Evolutionary conservation across 2,888 invertebrate species (phyloP), one percentile per base, ranked within the genome.

Genomic region (Malthinus flaveolus): DNA sequence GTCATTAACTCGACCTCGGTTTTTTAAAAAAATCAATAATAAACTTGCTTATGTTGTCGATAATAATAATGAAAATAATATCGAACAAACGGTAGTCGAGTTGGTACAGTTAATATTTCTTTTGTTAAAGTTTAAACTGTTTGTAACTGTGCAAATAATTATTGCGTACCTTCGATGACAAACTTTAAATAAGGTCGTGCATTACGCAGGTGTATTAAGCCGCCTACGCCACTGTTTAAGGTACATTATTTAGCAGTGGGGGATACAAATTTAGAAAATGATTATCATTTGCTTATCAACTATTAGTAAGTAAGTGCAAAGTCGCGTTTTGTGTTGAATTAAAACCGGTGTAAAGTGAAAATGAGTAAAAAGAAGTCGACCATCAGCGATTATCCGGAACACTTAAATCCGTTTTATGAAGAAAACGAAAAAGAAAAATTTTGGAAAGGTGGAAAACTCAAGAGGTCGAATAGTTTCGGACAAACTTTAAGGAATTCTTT

Each of bases 381-480:
- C 58, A 58, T 63, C 34, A 56, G 87, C 74, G 85, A 89, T 75
- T 90, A 90, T 76, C 90, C 90, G 44, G 89, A 89, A 72, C 88
- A 89, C 75, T 80, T 90, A 63, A 90, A 90, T 78, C 90, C 90
- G 13, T 90, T 90, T 75, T 84, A 84, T 64, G 89, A 89, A 68
- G 87, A 60, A 7, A 46, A 56, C 12, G 54, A 59, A 33, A 61
- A 61, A 47, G 12, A 23, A n/a, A 35, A 39, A 23, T 61, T 61
- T 47, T 56, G 53, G 61, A 59, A 51, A 42, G 32, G 37, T 44
- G 56, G 56, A 7, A 56, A 53, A 46, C 37, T 53, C n/a, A 61
- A 61, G 45, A 45, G 61, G 12, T 61, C 56, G n/a, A 37, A 52
- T 32, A 56, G 53, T 47, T 61, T 56, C 37, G 42, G 53, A 10